These are phyloP conservation scores for Cairina moschata DNA, from an alignment of 2,113 vertebrate species.

Conservation along the genomic window DNA sequence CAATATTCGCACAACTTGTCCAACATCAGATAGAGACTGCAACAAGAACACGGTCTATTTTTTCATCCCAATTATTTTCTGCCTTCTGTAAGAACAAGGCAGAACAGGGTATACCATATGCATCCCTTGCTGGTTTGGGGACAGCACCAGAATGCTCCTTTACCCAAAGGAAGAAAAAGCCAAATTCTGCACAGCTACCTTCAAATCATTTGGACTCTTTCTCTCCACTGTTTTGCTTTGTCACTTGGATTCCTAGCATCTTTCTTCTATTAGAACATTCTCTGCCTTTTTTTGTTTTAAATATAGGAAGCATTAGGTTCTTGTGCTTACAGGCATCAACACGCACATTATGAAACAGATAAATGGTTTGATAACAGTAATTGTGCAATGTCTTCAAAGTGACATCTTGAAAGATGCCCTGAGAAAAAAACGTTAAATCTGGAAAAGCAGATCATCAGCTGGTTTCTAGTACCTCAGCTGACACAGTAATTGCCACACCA, in stretches of 20 bases:
- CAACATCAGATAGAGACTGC: neutral
- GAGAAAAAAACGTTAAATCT: neutral
- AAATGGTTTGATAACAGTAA: neutral
- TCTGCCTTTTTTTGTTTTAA: neutral
- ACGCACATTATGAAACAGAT: neutral
- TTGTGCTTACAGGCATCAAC: neutral
- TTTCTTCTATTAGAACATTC: neutral
- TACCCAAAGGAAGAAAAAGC: neutral
- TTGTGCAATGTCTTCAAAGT: neutral
- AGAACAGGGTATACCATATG: rapidly evolving
- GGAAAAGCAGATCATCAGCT: neutral
- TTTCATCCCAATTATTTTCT: neutral
- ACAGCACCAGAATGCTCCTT: neutral
- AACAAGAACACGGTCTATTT: neutral
- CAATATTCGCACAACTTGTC: neutral
- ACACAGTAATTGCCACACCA: neutral
- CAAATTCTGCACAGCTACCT: neutral
- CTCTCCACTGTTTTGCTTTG: neutral
- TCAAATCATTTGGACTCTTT: neutral
- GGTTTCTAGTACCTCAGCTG: neutral
- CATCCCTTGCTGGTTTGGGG: neutral
- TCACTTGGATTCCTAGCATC: neutral
- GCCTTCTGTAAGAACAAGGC: neutral
- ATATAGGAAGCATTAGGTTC: neutral
- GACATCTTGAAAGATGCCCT: neutral